phyloP scores from a whole-genome alignment of 2,888 invertebrate species.

The Machimus rusticus region DNA sequence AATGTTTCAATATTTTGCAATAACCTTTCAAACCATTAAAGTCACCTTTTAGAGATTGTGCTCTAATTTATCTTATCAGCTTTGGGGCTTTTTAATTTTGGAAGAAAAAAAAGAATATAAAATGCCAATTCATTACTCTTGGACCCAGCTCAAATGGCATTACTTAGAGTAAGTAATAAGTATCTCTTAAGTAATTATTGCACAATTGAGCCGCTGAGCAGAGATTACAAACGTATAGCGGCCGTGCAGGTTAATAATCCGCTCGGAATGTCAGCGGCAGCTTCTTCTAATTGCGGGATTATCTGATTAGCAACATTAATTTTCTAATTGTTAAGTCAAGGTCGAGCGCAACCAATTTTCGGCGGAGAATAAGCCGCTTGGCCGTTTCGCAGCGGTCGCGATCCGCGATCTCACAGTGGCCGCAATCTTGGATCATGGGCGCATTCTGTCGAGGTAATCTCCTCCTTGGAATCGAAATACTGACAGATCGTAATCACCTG shows the following conservation, averaged over 20 bases:
- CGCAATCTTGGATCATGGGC: conserved; percentile 15
- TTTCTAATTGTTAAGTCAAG: conserved; percentile 15
- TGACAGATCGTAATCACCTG: conserved; percentile 23
- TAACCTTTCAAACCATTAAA: background rate
- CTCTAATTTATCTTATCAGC: background rate
- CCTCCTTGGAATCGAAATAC: background rate
- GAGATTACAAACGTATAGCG: background rate
- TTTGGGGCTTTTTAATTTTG: background rate
- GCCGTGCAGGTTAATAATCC: background rate
- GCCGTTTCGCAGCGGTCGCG: background rate
- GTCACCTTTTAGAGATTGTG: background rate
- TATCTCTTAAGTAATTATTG: background rate
- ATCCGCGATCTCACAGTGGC: background rate
- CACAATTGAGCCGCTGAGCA: background rate
- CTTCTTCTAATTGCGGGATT: conserved; percentile 5
- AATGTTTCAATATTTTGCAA: background rate
- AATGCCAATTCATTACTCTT: background rate
- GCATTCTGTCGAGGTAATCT: background rate
- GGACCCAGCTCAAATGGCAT: background rate
- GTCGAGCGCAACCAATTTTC: background rate
- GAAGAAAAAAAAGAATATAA: background rate
- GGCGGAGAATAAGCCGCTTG: background rate
- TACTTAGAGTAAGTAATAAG: background rate
- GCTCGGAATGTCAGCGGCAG: background rate
- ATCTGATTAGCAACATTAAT: conserved; percentile 15